Conservation (phyloP, 2,113 vertebrate genomes). For the Nyctibius bracteatus region DNA sequence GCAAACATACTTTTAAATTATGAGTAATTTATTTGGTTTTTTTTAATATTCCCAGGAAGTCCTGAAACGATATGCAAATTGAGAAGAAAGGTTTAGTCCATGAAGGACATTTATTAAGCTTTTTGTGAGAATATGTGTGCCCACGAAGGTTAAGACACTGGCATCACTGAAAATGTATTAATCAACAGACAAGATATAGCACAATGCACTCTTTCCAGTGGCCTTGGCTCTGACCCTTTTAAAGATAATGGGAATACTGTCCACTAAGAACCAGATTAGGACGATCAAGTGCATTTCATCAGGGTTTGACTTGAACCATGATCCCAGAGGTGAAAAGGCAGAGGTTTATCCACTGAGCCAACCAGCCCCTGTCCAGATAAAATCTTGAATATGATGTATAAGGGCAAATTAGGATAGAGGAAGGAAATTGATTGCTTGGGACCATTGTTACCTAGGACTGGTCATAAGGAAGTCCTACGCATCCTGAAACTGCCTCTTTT, state of each 20-base stretch:
- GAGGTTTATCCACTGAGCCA: slow-evolving; percentile 70
- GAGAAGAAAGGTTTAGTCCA: neutral
- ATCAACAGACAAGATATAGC: slow-evolving; percentile 67
- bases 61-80: neutral
- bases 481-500: neutral
- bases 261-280: slow-evolving; percentile 74
- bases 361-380: slow-evolving; percentile 65
- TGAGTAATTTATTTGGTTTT: neutral
- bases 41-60: neutral
- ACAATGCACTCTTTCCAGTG: slow-evolving; percentile 59
- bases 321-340: slow-evolving; percentile 71
- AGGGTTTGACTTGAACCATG: slow-evolving; percentile 72
- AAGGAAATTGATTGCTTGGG: slow-evolving; percentile 53
- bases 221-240: slow-evolving; percentile 74
- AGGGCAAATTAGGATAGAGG: slow-evolving; percentile 57
- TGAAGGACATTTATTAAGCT: slow-evolving; percentile 15
- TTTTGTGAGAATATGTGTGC: slow-evolving; percentile 25
- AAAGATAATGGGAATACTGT: slow-evolving; percentile 73
- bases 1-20: neutral
- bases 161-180: slow-evolving; percentile 67
- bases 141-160: slow-evolving; percentile 52
- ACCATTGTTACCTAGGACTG: neutral
- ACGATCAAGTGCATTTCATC: slow-evolving; percentile 72
- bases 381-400: slow-evolving; percentile 71
- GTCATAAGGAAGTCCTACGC: neutral